Percentiles rank a stretch among this genome's conserved stretches.
Evolutionary conservation across 1,140 invertebrate species (phyloP).

Genomic region (Phocides pigmalion): DNA sequence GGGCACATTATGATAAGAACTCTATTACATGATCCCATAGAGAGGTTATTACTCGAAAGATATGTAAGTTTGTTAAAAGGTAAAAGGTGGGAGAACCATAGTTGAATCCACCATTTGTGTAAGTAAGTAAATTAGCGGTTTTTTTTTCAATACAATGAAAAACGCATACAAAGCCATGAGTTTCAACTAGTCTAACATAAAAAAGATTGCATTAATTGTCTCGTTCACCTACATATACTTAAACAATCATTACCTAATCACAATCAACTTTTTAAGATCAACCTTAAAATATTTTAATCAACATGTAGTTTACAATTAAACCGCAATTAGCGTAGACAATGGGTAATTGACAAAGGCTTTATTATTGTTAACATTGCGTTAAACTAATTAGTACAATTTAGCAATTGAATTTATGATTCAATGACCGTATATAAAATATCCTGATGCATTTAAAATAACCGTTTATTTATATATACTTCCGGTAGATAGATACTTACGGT

Average conservation of each 20-base stretch:
- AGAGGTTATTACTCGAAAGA: not conserved
- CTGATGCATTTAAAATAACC: conserved; percentile 9
- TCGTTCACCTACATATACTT: not conserved
- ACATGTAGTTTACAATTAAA: conserved; percentile 3
- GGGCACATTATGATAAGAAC: not conserved
- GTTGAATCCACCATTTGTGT: too few relatives aligned
- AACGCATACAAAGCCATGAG: too few relatives aligned
- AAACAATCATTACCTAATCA: not conserved
- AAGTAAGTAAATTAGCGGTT: too few relatives aligned
- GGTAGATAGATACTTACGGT: not conserved
- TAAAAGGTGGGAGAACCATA: too few relatives aligned
- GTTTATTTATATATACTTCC: too few relatives aligned
- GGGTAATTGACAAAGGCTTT: conserved; percentile 9
- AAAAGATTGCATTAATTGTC: too few relatives aligned
- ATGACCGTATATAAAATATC: conserved; percentile 9
- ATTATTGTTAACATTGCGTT: not conserved
- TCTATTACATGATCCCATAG: not conserved
- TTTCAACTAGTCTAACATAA: too few relatives aligned
- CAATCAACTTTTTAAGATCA: not conserved
- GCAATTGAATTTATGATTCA: conserved; percentile 1
- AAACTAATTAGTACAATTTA: conserved; percentile 21
- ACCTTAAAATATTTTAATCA: conserved; percentile 4
- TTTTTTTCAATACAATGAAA: too few relatives aligned
- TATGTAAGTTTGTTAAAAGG: not conserved
- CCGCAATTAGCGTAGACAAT: not conserved